Evolutionary conservation across 2,888 invertebrate species (phyloP), one percentile per base, ranked within the genome.

Genomic region (Smittia aterrima): DNA sequence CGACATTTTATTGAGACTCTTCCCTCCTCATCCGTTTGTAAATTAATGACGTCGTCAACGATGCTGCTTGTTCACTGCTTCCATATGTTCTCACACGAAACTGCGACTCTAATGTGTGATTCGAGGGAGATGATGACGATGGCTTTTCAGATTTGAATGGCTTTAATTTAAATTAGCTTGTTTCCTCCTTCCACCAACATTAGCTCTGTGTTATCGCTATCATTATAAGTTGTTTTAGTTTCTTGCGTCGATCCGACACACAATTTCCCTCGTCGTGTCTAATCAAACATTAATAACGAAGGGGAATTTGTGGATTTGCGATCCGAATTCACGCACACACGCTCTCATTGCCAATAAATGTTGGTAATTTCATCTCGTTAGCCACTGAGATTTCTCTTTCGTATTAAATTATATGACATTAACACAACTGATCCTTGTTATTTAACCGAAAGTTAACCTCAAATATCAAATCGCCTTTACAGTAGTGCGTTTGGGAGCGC

Each of bases 161-260:
- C 70, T 70, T 70, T 70, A 53, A 70, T 70, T 70, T 70, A 70
- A 70, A 70, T 70, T 70, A 70, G 41, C 53, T 25, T 54, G 53
- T 27, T 70, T 53, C 22, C 41, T 47, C 47, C 47, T 11, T n/a
- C 47, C 16, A 38, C 11, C 11, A n/a, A 6, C 32, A 6, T 9
- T 32, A 32, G 32, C 32, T n/a, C 32, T 16, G 16, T 6, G 47
- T 47, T 47, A 47, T 47, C 16, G 47, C 47, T 47, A 47, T 47
- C 47, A 47, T 47, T 47, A 47, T 47, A 47, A 47, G 16, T n/a
- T 47, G 47, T 47, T n/a, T 47, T 11, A 47, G 47, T 47, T 47
- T 47, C n/a, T 16, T 47, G 16, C 16, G n/a, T n/a, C 47, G 47
- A 47, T 47, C 11, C 16, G 47, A 47, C 11, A 47, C 47, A 16